These are phyloP conservation scores for Halocynthia roretzi DNA, from an alignment of 23 tunicate species.

Conservation along the genomic window DNA sequence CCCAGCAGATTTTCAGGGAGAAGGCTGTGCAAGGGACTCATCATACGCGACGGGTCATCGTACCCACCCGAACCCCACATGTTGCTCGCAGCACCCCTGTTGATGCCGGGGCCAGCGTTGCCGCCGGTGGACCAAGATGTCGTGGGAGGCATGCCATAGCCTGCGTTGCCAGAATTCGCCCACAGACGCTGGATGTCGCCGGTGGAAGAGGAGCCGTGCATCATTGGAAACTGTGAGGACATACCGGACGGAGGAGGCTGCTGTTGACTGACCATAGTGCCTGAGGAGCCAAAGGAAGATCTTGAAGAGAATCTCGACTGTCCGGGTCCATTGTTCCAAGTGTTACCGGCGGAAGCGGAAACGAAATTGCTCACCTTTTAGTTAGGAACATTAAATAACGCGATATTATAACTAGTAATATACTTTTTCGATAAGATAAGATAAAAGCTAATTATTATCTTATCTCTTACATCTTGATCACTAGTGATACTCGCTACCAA, in stretches of 20 bases:
- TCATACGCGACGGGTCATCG: conserved; percentile 56
- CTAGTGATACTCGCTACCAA: conserved; percentile 70
- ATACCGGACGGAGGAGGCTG: neutral
- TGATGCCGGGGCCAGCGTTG: conserved; percentile 1
- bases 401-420: neutral
- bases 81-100: neutral
- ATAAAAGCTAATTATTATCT: neutral
- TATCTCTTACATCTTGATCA: conserved; percentile 62
- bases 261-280: conserved; percentile 1
- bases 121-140: conserved; percentile 22
- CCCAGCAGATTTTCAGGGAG: conserved; percentile 86
- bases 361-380: conserved; percentile 5
- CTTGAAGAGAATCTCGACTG: conserved; percentile 4
- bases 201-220: conserved; percentile 26
- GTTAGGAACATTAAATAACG: neutral
- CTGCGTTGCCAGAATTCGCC: conserved; percentile 21
- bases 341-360: conserved; percentile 7
- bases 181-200: conserved; percentile 35
- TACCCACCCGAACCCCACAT: conserved; percentile 59
- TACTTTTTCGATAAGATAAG: too few relatives aligned
- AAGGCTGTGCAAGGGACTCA: conserved; percentile 77
- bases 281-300: conserved; percentile 16
- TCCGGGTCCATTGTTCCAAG: conserved; percentile 11
- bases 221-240: conserved; percentile 1
- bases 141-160: conserved; percentile 6